A percentile compares a stretch with the other conserved stretches of the same genome.
Evolutionary conservation across 2,888 invertebrate species (phyloP).

Genomic region (Nezara viridula): DNA sequence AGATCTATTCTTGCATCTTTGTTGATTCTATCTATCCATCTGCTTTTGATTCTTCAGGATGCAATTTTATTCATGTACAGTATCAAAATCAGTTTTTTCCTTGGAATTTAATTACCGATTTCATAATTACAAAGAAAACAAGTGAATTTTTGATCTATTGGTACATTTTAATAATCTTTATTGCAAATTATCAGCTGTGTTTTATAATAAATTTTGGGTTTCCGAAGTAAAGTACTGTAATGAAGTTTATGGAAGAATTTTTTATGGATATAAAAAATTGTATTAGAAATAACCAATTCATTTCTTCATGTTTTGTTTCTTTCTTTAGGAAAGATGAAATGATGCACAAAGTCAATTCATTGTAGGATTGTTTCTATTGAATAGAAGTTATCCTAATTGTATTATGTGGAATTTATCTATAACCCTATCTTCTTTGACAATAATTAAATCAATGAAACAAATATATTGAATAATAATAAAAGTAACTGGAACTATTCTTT

Average conservation of each 20-base stretch:
- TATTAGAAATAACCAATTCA: conserved; percentile 19
- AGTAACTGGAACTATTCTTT: background rate
- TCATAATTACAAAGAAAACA: background rate
- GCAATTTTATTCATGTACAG: background rate
- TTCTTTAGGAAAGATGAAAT: conserved; percentile 51
- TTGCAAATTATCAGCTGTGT: background rate
- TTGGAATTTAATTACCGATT: background rate
- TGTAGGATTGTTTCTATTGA: conserved; percentile 55
- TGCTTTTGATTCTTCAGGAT: no score
- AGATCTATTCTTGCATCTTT: no score
- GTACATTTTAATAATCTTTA: background rate
- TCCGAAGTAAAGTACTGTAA: background rate
- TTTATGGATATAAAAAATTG: conserved; percentile 16
- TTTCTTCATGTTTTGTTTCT: conserved; percentile 48
- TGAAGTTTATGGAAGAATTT: conserved; percentile 44
- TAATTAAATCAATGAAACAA: background rate
- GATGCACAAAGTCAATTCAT: conserved; percentile 55
- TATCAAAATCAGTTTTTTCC: background rate
- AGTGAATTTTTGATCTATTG: background rate
- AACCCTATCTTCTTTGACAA: conserved; percentile 41
- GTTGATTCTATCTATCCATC: no score
- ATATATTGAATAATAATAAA: conserved; percentile 22
- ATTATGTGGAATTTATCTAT: conserved; percentile 16
- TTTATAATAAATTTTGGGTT: background rate
- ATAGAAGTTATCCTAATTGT: conserved; percentile 53